phyloP scores from a whole-genome alignment of 1,140 invertebrate genomes.

The Asbolus verrucosus region DNA sequence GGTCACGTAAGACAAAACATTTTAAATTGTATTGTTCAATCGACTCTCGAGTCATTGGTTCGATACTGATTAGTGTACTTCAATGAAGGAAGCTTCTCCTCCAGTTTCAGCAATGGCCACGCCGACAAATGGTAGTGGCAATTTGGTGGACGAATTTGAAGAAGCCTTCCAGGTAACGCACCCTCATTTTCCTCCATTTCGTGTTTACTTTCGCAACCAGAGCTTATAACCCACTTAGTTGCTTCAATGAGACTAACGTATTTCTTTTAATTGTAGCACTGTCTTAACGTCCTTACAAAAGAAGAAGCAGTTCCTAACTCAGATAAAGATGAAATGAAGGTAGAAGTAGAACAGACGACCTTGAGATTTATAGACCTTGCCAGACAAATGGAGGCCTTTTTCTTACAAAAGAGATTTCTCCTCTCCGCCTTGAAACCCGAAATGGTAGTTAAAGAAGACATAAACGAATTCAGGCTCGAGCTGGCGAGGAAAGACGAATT shows the following conservation, averaged over 20 bases:
- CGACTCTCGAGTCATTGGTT: neutral
- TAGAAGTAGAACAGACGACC: conserved; percentile 88
- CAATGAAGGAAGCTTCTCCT: conserved; percentile 63
- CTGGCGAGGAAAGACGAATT: conserved; percentile 88
- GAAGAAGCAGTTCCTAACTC: conserved; percentile 80
- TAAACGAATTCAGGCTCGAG: conserved; percentile 85
- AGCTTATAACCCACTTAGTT: no score
- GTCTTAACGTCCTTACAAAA: conserved; percentile 86
- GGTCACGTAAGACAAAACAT: no score
- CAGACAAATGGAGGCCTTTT: conserved; percentile 93
- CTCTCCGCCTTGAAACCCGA: conserved; percentile 92
- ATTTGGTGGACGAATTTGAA: conserved; percentile 87
- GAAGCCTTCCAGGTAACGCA: conserved; percentile 80
- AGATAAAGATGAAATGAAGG: conserved; percentile 86
- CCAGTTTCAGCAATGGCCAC: conserved; percentile 74
- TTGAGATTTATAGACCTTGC: conserved; percentile 89
- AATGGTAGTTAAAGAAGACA: conserved; percentile 91
- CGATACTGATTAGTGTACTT: conserved; percentile 5
- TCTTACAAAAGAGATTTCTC: conserved; percentile 91
- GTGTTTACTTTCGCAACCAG: no score
- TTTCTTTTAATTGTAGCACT: conserved; percentile 73
- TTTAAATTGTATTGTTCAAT: neutral
- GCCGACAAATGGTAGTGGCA: conserved; percentile 82
- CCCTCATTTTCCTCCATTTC: neutral
- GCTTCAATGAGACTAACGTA: no score